Conservation (phyloP, 2,113 vertebrate species). For the Gambusia affinis region DNA sequence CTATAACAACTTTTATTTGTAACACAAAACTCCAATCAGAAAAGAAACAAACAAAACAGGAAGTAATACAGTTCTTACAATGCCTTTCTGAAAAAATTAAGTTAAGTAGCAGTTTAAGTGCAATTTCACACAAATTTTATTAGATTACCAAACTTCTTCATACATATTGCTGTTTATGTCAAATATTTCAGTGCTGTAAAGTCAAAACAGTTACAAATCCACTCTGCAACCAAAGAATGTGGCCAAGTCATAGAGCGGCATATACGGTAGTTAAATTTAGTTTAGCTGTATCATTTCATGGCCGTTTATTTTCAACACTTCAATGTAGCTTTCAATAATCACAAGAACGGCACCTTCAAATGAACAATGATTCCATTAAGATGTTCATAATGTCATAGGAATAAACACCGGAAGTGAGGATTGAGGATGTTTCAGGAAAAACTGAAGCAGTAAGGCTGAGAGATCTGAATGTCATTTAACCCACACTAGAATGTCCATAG, state of each 20-base stretch:
- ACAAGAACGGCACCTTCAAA: conserved; percentile 31
- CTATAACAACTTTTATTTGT: conserved; percentile 64
- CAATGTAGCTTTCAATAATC: conserved; percentile 39
- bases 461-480: conserved; percentile 59
- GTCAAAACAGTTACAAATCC: conserved; percentile 30
- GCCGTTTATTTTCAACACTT: conserved; percentile 27
- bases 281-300: conserved; percentile 22
- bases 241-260: conserved; percentile 20
- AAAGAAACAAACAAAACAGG: conserved; percentile 40
- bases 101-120: conserved; percentile 42
- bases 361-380: conserved; percentile 10
- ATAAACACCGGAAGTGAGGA: conserved; percentile 27
- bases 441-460: conserved; percentile 61
- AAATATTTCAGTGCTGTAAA: conserved; percentile 50
- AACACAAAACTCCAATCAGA: conserved; percentile 59
- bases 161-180: conserved; percentile 38
- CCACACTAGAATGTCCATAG: conserved; percentile 63
- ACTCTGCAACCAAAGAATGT: conserved; percentile 33
- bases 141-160: conserved; percentile 44
- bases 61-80: conserved; percentile 19
- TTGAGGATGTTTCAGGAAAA: conserved; percentile 40
- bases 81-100: conserved; percentile 18
- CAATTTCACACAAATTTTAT: conserved; percentile 54
- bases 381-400: conserved; percentile 32
- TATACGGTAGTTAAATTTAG: conserved; percentile 8